Evolutionary conservation across 2,797 vertebrate species (phyloP), one percentile per base, ranked within the genome.

Genomic region (Leucoraja ocellata): DNA sequence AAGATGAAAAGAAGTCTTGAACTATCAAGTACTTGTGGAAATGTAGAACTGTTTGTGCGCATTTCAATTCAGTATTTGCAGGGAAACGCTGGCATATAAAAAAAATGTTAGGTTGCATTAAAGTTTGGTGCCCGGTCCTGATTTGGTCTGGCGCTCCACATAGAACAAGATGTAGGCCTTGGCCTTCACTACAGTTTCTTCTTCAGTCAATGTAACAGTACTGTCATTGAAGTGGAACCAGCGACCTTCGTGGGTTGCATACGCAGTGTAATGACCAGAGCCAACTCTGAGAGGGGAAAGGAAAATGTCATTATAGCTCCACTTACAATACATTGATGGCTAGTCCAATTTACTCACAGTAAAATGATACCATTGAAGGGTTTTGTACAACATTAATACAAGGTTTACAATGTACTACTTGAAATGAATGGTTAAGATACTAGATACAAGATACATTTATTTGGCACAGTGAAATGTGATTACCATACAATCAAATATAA

Each of bases 161-260:
- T 99, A 99, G 95, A 99, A 99, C 63, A 99, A 98, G 95, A 99
- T 98, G 95, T 99, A 99, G 94, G 99, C 99, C 96, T 99, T 99
- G 94, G 99, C 98, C 95, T 98, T 99, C 94, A 95, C 96, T 94
- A 99, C 98, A 0, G 98, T 96, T 93, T 99, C 98, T 95, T 99
- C 99, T 0, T 96, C 98, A 0, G 98, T 98, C 96, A 98, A 94
- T 54, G 98, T 99, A 93, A 99, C 99, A 54, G 99, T 99, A 95
- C 99, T 99, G 97, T 99, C 99, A 0, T 99, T 99, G 96, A 99
- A 99, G 94, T 99, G 99, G 97, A 98, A 99, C 99, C 99, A 99
- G 94, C 96, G 96, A 54, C 97, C 97, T 94, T 98, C 97, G 0
- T 99, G 98, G 73, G 96, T 96, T 21, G 98, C 98, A 0, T 99